Evolutionary conservation across 2,888 invertebrate species (phyloP), one percentile per base, ranked within the genome.

Genomic region (Heteropelma amictum): DNA sequence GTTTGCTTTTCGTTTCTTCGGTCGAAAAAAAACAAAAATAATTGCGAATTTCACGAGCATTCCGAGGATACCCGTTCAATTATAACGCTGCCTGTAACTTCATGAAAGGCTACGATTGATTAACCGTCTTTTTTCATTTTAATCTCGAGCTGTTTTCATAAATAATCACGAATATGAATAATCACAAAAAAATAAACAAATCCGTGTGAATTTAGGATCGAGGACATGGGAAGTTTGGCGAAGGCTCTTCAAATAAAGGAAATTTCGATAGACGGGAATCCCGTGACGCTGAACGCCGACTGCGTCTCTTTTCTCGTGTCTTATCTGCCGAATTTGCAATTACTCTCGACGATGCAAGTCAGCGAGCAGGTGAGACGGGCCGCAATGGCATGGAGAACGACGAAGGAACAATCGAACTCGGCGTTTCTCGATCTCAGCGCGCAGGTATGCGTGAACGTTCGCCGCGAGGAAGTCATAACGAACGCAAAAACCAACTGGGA

Each of bases 401-500:
- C 94, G 79, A 95, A 95, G 88, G 96, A 95, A 86, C 92, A 92
- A 45, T 92, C 93, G n/a, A 93, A 92, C 80, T 91, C 93, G 2
- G 92, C 93, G 1, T 93, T 93, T 79, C 92, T 93, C 82, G 93
- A 93, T 60, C 90, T 94, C 21, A 91, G 91, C 40, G 90, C 91
- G 49, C 92, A 93, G 80, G 91, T 92, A 8, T 90, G 90, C 58
- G 84, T 90, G 40, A 91, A 90, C 77, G 93, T 93, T 35, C 91
- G 93, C 0, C 91, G 95, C n/a, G 95, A 96, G 86, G 95, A 96
- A 88, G 93, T 95, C 2, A 96, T 96, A 77, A 94, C 95, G 40
- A 96, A 96, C 85, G 96, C 96, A 1, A 92, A 95, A 77, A 95
- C 95, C n/a, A 96, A 95, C 85, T 96, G 96, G 96, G 95, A 96